Conservation (phyloP, 2,888 invertebrate genomes). For the Augiades crinisus region DNA sequence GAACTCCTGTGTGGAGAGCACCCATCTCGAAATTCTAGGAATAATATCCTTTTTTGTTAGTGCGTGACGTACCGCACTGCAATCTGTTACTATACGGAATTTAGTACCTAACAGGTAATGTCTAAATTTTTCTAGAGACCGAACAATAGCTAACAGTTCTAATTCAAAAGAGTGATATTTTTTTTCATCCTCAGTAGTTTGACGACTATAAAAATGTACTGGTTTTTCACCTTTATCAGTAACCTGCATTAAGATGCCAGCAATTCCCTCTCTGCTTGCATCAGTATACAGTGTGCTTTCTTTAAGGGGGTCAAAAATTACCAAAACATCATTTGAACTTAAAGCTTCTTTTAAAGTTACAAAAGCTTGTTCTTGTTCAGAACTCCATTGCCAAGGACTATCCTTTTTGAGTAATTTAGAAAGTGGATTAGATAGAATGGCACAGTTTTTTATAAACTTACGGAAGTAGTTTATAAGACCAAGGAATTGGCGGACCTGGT, state of each 20-base stretch:
- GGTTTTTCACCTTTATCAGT: conserved; percentile 35
- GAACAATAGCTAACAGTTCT: background rate
- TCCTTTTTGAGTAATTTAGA: conserved; percentile 26
- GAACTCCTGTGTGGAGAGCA: conserved; percentile 24
- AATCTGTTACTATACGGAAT: conserved; percentile 15
- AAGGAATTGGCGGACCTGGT: conserved; percentile 36
- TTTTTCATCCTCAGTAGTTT: conserved; percentile 43
- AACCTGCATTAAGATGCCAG: conserved; percentile 2
- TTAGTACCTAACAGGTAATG: background rate
- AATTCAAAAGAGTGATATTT: conserved; percentile 47
- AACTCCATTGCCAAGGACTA: background rate
- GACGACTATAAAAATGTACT: conserved; percentile 43
- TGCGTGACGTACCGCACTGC: conserved; percentile 32
- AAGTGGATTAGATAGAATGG: conserved; percentile 35
- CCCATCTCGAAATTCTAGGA: conserved; percentile 37
- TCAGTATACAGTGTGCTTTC: background rate
- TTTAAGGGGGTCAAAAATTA: background rate
- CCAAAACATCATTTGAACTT: background rate
- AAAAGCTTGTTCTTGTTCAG: background rate
- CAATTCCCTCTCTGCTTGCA: background rate
- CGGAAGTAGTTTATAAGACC: conserved; percentile 40
- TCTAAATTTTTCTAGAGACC: background rate
- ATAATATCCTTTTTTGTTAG: conserved; percentile 37
- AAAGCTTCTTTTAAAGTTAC: background rate
- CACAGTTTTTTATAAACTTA: conserved; percentile 41